Evolutionary conservation across 1,140 invertebrate species (phyloP), one percentile per base, ranked within the genome.

Genomic region (Microplitis demolitor): DNA sequence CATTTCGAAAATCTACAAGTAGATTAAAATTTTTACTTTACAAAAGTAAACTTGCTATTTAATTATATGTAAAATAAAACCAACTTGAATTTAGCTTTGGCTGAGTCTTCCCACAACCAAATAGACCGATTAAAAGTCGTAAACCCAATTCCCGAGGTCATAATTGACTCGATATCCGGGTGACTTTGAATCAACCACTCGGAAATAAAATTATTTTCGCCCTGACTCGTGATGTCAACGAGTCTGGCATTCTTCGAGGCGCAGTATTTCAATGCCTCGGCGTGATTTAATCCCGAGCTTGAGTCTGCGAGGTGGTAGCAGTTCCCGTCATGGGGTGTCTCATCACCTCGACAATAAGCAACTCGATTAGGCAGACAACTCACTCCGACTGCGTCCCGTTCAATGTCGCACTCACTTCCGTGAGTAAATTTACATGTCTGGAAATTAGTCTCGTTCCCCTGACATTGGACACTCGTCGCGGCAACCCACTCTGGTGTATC

Each of bases 141-240:
- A 14, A 89, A 85, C 16, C 89, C 89, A 39, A 90, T 79, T 24
- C 89, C 89, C 13, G 88, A 87, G 33, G 90, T 90, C 82, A 90
- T 87, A 8, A 90, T 79, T 8, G 85, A 85, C 2, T 77, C 78
- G n/a, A 86, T 80, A 61, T 86, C 75, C n/a, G 88, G 84, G 56
- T 88, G 74, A 14, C 62, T 77, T 34, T 84, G 83, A 13, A 84
- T 67, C 69, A 91, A 74, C 83, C 89, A 85, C 74, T 90, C 89
- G 13, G 90, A 91, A 6, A 92, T 61, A 72, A 91, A 91, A 78
- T 91, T 87, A 78, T 89, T 91, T 82, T 92, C 91, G n/a, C 79
- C 79, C 80, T 90, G 84, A 11, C 83, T 88, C 6, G 83, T 80
- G 53, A 92, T 85, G 39, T 88, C 88, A 9, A 90, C 73, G n/a